Conservation (phyloP, 2,113 vertebrate genomes). For the Tetraodon nigroviridis region DNA sequence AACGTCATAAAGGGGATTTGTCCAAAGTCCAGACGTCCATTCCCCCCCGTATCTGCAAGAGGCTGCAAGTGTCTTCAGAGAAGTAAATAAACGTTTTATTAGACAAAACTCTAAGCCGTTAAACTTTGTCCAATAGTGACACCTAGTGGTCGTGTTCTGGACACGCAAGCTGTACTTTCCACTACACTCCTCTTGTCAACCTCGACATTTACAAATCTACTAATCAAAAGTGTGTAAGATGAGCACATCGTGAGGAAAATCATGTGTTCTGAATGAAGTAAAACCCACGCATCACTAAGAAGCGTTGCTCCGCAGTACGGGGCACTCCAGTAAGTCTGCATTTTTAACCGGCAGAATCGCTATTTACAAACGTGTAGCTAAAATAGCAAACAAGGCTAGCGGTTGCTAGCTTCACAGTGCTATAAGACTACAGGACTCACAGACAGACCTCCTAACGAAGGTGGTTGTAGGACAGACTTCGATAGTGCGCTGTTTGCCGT, state of each 20-base stretch:
- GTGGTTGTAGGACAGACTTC: not conserved
- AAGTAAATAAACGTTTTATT: not conserved
- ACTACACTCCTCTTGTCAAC: conserved; percentile 43
- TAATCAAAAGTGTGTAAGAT: conserved; percentile 35
- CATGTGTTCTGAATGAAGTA: conserved; percentile 36
- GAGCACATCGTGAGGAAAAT: conserved; percentile 8
- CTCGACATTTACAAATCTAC: conserved; percentile 50
- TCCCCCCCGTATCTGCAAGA: too few species aligned
- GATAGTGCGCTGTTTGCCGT: too few species aligned
- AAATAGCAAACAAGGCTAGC: conserved; percentile 40
- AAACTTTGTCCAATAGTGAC: conserved; percentile 27
- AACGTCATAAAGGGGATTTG: too few species aligned
- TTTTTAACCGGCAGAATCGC: conserved; percentile 23
- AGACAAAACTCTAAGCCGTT: not conserved
- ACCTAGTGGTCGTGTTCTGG: conserved; percentile 21
- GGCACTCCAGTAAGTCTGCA: conserved; percentile 44
- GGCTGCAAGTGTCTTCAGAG: not conserved
- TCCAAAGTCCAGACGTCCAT: too few species aligned
- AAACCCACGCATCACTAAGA: conserved; percentile 35
- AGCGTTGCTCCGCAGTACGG: conserved; percentile 21
- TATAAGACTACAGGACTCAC: not conserved
- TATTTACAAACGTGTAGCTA: conserved; percentile 30
- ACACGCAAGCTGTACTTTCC: conserved; percentile 35
- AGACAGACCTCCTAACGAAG: not conserved
- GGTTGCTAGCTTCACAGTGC: conserved; percentile 20